Percentiles rank a stretch among this genome's conserved stretches.
These are phyloP conservation scores for Cydia strobilella DNA, from an alignment of 1,140 invertebrate species.

Conservation along the genomic window DNA sequence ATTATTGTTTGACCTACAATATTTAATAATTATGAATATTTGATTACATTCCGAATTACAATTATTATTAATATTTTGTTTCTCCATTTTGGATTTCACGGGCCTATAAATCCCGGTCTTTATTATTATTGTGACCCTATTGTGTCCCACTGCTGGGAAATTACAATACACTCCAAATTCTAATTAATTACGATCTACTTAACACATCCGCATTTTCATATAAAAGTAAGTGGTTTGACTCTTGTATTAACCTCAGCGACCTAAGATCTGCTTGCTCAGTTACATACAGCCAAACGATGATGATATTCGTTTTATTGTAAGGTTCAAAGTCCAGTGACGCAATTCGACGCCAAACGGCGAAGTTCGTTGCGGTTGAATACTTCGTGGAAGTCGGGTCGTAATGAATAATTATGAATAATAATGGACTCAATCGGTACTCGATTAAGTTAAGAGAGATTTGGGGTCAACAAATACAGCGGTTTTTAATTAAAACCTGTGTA, in stretches of 20 bases:
- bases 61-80: too few species aligned
- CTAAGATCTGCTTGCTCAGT: background rate
- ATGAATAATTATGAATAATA: constrained; percentile 17
- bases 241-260: background rate
- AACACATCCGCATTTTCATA: background rate
- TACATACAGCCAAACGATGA: background rate
- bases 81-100: too few species aligned
- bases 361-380: background rate
- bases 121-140: too few species aligned
- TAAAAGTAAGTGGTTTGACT: background rate
- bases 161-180: too few species aligned
- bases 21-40: too few species aligned
- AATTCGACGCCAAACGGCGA: background rate
- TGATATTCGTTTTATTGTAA: background rate
- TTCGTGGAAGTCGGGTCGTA: background rate
- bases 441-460: background rate
- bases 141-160: too few species aligned
- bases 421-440: background rate
- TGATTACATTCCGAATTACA: too few species aligned
- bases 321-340: background rate
- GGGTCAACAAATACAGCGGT: constrained; percentile 6
- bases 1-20: too few species aligned
- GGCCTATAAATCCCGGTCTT: too few species aligned
- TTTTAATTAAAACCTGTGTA: background rate
- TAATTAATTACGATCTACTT: too few species aligned